phyloP scores from a whole-genome alignment of 2,797 vertebrate genomes.

The Pangasius krempfi region DNA sequence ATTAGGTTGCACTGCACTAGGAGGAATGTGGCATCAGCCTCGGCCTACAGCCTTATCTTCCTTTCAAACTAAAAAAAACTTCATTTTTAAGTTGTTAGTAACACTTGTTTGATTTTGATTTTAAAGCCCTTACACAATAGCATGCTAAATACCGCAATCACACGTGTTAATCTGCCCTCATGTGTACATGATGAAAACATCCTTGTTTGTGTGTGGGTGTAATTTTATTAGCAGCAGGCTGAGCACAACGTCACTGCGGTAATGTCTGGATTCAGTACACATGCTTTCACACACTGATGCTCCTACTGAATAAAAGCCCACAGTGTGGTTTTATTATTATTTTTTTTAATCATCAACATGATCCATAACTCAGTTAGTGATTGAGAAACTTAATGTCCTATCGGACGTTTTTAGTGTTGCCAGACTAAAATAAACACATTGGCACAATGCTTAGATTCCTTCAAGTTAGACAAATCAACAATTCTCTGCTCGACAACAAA shows the following conservation, averaged over 20 bases:
- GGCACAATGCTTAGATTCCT: background rate
- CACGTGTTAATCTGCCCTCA: background rate
- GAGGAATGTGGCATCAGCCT: constrained; percentile 7
- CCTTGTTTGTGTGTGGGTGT: constrained; percentile 5
- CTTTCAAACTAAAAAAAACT: background rate
- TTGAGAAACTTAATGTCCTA: background rate
- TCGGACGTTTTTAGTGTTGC: background rate
- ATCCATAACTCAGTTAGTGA: background rate
- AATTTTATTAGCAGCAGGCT: constrained; percentile 11
- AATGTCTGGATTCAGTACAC: constrained; percentile 4
- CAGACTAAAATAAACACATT: background rate
- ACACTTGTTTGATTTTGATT: background rate
- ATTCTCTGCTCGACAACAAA: background rate
- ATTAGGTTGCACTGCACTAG: constrained; percentile 2
- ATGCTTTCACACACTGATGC: constrained; percentile 7
- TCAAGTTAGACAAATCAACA: background rate
- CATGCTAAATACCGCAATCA: background rate
- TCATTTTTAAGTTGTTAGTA: background rate
- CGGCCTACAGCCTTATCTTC: background rate
- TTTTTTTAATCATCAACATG: background rate
- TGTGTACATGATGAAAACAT: background rate
- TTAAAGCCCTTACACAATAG: background rate
- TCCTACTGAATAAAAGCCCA: background rate
- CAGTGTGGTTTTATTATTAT: background rate
- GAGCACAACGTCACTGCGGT: background rate